phyloP scores from a whole-genome alignment of 2,113 vertebrate genomes.

The Cervus canadensis region DNA sequence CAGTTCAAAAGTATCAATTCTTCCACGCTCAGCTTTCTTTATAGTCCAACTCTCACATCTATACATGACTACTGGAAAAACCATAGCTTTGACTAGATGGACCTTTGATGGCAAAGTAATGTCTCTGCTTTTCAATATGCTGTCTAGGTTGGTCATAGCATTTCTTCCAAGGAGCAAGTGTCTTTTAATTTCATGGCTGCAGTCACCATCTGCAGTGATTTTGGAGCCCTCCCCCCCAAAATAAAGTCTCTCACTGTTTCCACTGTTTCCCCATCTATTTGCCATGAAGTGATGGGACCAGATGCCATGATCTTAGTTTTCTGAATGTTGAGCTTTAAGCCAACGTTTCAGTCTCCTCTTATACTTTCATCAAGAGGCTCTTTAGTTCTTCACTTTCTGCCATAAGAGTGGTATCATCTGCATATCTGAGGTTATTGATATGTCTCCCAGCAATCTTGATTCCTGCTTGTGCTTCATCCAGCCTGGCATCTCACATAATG shows the following conservation, averaged over 20 bases:
- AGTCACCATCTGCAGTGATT: neutral
- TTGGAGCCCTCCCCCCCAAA: neutral
- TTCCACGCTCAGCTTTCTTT: accelerated
- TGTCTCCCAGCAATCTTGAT: neutral
- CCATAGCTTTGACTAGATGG: neutral
- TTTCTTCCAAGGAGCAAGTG: neutral
- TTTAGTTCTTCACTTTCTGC: neutral
- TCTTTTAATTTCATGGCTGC: neutral
- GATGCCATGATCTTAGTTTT: neutral
- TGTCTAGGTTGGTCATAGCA: neutral
- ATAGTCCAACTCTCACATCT: neutral
- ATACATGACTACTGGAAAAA: neutral
- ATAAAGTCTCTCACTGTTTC: neutral
- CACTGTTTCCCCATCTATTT: neutral
- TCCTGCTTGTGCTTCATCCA: neutral
- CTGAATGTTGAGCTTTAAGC: neutral
- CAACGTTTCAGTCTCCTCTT: neutral
- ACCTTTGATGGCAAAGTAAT: neutral
- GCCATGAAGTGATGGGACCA: neutral
- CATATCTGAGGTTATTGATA: neutral
- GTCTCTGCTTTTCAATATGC: neutral
- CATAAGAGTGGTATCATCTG: neutral
- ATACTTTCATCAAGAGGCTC: neutral
- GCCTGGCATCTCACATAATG: accelerated
- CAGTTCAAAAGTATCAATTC: neutral